Percentiles rank a stretch among this genome's conserved stretches.
Conservation (phyloP, 2,888 invertebrate genomes). For the Folsomia candida region DNA sequence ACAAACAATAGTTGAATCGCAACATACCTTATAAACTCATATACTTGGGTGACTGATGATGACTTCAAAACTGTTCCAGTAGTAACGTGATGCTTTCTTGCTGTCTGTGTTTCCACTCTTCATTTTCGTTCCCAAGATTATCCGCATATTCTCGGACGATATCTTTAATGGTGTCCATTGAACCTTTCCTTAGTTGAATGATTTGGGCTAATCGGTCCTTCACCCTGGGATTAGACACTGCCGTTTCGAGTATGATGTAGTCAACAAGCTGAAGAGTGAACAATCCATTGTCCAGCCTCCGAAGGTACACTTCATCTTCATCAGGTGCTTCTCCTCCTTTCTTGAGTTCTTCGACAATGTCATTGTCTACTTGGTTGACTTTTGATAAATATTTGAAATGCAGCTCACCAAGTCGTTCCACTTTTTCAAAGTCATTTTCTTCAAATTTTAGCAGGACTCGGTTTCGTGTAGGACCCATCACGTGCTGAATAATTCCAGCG, state of each 20-base stretch:
- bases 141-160: conserved; percentile 86
- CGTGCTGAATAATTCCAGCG: conserved; percentile 87
- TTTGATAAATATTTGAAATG: conserved; percentile 96
- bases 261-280: conserved; percentile 94
- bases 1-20: too few relatives aligned
- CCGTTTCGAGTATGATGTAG: conserved; percentile 64
- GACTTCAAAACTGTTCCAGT: conserved; percentile 83
- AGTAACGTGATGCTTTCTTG: conserved; percentile 87
- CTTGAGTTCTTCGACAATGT: conserved; percentile 62
- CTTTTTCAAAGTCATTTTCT: conserved; percentile 97
- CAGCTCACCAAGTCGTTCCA: conserved; percentile 90
- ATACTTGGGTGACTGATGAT: background rate
- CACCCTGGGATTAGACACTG: conserved; percentile 57
- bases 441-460: conserved; percentile 90
- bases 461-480: conserved; percentile 84
- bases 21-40: conserved; percentile 12
- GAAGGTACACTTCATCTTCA: conserved; percentile 83
- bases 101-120: conserved; percentile 81
- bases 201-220: conserved; percentile 87
- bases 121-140: conserved; percentile 86
- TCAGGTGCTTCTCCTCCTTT: conserved; percentile 67
- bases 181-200: conserved; percentile 82
- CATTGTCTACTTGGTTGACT: conserved; percentile 77
- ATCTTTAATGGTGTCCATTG: conserved; percentile 86
- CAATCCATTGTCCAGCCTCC: conserved; percentile 87